These are phyloP conservation scores for Lichenostomus cassidix DNA, from an alignment of 2,113 vertebrate genomes.

Conservation along the genomic window DNA sequence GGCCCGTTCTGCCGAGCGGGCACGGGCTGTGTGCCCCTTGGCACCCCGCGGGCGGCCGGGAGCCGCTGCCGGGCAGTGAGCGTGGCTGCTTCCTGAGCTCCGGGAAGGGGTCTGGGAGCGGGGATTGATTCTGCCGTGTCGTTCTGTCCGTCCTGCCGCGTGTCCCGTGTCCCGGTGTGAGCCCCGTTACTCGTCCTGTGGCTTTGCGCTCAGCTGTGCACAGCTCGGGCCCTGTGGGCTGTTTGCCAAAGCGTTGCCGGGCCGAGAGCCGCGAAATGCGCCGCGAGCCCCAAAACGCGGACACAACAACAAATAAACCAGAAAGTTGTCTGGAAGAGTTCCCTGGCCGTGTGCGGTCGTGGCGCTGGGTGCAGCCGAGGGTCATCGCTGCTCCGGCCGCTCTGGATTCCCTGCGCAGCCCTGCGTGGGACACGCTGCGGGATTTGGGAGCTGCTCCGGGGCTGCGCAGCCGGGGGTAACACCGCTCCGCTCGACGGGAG, in stretches of 20 bases:
- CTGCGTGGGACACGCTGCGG: accelerated
- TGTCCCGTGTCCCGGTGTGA: accelerated
- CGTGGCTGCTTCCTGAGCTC: neutral
- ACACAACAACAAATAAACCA: too few species aligned
- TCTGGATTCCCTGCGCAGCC: accelerated
- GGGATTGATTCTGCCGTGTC: accelerated
- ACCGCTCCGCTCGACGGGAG: neutral
- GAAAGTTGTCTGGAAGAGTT: neutral
- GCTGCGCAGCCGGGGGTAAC: accelerated
- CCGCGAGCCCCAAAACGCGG: neutral
- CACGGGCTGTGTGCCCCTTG: accelerated
- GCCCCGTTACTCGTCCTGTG: accelerated
- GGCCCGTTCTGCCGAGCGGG: neutral
- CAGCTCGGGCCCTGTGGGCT: neutral
- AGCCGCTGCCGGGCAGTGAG: accelerated
- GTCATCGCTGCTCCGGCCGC: neutral
- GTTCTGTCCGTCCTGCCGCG: too few species aligned
- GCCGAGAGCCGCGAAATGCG: neutral
- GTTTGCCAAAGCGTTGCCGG: accelerated
- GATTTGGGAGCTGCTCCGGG: neutral
- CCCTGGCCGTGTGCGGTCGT: neutral
- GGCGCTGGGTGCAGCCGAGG: neutral
- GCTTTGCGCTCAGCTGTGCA: accelerated
- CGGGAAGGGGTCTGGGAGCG: accelerated
- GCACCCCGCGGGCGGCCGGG: accelerated